Evolutionary conservation across 2,113 vertebrate species (phyloP), one percentile per base, ranked within the genome.

Genomic region (Pseudorasbora parva): DNA sequence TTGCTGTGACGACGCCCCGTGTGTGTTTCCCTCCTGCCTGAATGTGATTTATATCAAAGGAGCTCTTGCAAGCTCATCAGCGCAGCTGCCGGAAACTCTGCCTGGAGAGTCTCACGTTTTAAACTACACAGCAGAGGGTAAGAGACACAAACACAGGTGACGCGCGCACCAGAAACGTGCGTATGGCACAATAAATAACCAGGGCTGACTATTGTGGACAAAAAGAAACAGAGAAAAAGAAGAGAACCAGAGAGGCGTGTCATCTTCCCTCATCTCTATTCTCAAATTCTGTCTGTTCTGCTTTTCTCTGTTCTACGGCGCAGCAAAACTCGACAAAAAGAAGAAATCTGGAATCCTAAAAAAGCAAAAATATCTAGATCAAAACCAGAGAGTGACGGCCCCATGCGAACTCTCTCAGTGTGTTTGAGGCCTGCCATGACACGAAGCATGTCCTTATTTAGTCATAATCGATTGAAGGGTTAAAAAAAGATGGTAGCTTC

Each of bases 41-140:
- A 78, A 62, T 77, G 47, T 66, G 81, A 86, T 83, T 86, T 72
- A 83, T 69, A 83, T 86, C 85, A 86, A 86, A 86, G 59, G 56
- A 80, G 68, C 57, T 83, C 69, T 81, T 59, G 45, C 23, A 66
- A 78, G 69, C 82, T 81, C 76, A 57, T 78, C 69, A 51, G 5
- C 33, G 19, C 23, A 49, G 69, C 69, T 49, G 69, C 69, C 12
- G 71, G 43, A 73, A 73, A 73, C 71, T 73, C 71, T 27, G 71
- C 71, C 71, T 51, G 71, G 15, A 74, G 72, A 74, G 72, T 6
- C 43, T 74, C 8, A 30, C 47, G 14, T 51, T 27, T 15, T 30
- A 68, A 33, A 49, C 43, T 49, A 49, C 14, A 73, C 27, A 30
- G 15, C 12, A 27, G 23, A 74, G 71, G 49, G 19, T 4, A 72